Conservation (phyloP, 1,140 invertebrate species). For the Papilio dardanus region DNA sequence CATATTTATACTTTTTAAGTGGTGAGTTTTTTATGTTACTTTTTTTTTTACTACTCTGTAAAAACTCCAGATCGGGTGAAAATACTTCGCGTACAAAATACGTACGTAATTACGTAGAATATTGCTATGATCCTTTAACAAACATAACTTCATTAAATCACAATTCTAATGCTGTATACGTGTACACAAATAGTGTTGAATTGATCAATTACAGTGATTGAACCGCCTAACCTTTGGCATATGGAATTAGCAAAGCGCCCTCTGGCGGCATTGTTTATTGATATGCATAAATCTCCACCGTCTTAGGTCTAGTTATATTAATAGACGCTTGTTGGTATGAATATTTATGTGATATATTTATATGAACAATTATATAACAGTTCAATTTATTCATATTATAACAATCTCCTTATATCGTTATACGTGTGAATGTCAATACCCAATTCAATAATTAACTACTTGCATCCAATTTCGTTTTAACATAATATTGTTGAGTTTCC, state of each 20-base stretch:
- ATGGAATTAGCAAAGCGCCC: conserved; percentile 10
- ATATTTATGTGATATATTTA: conserved; percentile 5
- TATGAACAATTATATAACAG: neutral
- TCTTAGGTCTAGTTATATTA: conserved; percentile 10
- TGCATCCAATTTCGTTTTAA: no score
- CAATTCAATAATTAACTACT: no score
- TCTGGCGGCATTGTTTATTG: neutral
- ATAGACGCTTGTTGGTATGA: neutral
- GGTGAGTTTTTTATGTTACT: no score
- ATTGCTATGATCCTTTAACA: no score
- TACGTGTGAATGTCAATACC: neutral
- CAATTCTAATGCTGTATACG: neutral
- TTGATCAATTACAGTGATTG: neutral
- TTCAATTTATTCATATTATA: neutral
- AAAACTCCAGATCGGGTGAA: no score
- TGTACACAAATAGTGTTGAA: neutral
- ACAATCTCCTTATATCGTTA: neutral
- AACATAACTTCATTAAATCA: no score
- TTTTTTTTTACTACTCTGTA: no score
- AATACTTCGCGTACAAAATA: no score
- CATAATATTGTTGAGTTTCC: no score
- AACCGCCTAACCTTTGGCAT: neutral
- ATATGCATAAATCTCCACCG: conserved; percentile 19
- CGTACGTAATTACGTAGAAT: no score
- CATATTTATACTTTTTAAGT: no score